Evolutionary conservation across 2,888 invertebrate species (phyloP).

Genomic region (Bombyx huttoni): DNA sequence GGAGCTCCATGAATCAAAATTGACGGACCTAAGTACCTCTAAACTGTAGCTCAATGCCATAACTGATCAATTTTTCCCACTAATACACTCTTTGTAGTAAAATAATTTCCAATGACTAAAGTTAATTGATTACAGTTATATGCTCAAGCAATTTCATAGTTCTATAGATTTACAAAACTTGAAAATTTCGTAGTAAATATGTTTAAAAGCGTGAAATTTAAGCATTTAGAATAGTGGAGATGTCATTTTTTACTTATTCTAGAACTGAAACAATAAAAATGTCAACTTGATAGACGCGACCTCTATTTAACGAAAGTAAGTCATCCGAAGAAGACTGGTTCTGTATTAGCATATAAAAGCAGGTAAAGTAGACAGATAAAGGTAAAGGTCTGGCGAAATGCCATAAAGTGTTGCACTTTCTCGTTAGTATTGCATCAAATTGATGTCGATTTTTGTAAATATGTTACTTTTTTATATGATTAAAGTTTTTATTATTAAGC

Average conservation of each 20-base stretch:
- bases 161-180: neutral
- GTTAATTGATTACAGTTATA: neutral
- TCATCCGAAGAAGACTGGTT: neutral
- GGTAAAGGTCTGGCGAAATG: slow-evolving; percentile 24
- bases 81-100: no score
- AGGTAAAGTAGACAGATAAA: slow-evolving; percentile 5
- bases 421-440: slow-evolving; percentile 61
- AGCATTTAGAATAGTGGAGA: neutral
- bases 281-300: slow-evolving; percentile 4
- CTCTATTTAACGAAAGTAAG: neutral
- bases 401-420: slow-evolving; percentile 13
- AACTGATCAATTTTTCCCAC: neutral
- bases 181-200: neutral
- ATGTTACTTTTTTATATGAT: slow-evolving; percentile 57
- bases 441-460: slow-evolving; percentile 68
- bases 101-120: no score
- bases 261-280: neutral
- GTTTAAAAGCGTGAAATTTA: neutral
- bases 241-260: neutral
- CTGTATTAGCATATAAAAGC: slow-evolving; percentile 9
- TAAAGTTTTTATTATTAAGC: slow-evolving; percentile 38
- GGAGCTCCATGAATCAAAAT: slow-evolving; percentile 66
- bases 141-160: neutral
- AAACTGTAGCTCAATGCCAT: slow-evolving; percentile 4
- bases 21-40: slow-evolving; percentile 20